These are phyloP conservation scores for Kradibia gibbosae DNA, from an alignment of 1,140 invertebrate species.

Conservation along the genomic window DNA sequence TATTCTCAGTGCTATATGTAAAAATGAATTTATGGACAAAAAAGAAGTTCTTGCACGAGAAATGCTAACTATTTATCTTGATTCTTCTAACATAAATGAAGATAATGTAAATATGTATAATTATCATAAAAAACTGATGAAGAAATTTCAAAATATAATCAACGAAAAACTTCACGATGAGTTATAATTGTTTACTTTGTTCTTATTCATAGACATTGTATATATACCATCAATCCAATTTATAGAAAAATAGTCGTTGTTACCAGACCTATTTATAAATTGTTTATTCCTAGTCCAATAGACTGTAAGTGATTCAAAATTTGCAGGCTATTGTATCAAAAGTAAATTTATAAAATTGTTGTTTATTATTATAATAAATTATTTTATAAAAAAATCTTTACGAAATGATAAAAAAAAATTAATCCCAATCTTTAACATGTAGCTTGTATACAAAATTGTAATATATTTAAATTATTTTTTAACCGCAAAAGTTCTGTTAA, in stretches of 20 bases:
- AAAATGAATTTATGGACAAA: constrained; percentile 54
- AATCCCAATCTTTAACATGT: not conserved
- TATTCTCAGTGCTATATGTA: constrained; percentile 58
- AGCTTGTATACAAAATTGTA: not conserved
- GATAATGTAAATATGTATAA: constrained; percentile 54
- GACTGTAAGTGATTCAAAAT: constrained; percentile 24
- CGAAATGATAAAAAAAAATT: constrained; percentile 11
- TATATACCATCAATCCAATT: constrained; percentile 23
- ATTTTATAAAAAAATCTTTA: constrained; percentile 52
- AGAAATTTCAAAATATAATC: constrained; percentile 54
- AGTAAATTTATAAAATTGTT: constrained; percentile 47
- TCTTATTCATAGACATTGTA: constrained; percentile 35
- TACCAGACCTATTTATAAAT: constrained; percentile 34
- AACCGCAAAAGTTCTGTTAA: not conserved
- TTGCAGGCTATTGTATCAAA: constrained; percentile 27
- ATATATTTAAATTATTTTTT: not conserved
- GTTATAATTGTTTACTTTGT: constrained; percentile 54
- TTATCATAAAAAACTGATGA: constrained; percentile 54
- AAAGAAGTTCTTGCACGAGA: constrained; percentile 54
- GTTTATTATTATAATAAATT: constrained; percentile 58
- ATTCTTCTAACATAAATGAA: constrained; percentile 34
- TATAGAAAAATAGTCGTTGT: not conserved
- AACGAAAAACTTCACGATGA: constrained; percentile 60
- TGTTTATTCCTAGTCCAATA: constrained; percentile 39
- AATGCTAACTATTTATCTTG: constrained; percentile 55